Evolutionary conservation across 2,888 invertebrate genomes (phyloP), one percentile per base, ranked within the genome.

Genomic region (Oscheius sp.): DNA sequence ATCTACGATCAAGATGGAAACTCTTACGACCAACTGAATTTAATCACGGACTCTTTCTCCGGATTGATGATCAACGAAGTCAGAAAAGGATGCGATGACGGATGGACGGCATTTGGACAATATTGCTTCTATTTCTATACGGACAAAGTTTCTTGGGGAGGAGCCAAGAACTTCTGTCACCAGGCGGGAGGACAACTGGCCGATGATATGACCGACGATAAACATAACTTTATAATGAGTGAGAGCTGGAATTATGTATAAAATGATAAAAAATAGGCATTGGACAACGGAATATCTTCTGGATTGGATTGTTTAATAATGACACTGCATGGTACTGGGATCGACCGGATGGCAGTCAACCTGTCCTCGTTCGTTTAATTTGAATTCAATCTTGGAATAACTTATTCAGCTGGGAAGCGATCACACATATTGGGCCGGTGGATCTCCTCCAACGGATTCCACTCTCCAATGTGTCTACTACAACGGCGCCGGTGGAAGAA

Each of bases 111-210:
- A 21, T 41, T 72, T 45, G 79, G 79, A 1, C 78, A 80, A 56
- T 81, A 78, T 66, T 82, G 82, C 49, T 43, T 76, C 59, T 72
- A 74, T 23, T 78, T 78, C 61, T 21, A 49, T 2, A 18, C 49
- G 16, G 76, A 73, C 6, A 16, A 55, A 6, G 64, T 69, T 25
- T 56, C 72, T 66, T 77, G 76, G 76, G 68, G 77, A 25, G 75
- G 69, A 16, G 84, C 84, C 0, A 73, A 55, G 53, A 73, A 46
- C 9, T 73, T 76, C 76, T 85, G 85, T 59, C 53, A 73, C 2
- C 27, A 53, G 29, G 76, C 75, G 27, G 82, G 81, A n/a, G 85
- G 80, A 45, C 80, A 75, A 61, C 73, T 85, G 29, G 81, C 56
- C 53, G 84, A 84, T 46, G 85, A 84, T 69, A 70, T 84, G 53